These are phyloP conservation scores for Tamandua tetradactyla DNA, from an alignment of 2,797 vertebrate genomes.

Conservation along the genomic window DNA sequence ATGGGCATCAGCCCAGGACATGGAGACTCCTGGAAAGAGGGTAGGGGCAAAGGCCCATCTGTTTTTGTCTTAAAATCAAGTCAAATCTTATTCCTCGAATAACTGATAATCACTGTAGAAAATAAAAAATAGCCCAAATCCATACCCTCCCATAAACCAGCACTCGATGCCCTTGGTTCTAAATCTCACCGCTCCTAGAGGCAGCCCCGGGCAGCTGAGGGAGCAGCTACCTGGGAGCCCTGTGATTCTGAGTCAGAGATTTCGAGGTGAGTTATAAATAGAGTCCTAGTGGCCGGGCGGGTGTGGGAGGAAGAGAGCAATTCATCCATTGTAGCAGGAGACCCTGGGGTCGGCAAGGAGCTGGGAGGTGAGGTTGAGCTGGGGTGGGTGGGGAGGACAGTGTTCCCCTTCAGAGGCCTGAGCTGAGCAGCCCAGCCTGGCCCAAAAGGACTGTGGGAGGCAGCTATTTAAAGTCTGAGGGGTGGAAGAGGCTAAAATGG, in stretches of 20 bases:
- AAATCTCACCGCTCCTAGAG: not conserved
- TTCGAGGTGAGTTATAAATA: constrained; percentile 80
- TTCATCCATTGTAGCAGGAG: not conserved
- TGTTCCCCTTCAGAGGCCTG: not conserved
- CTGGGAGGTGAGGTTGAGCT: not conserved
- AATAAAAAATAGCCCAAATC: not conserved
- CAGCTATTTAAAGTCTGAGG: not conserved
- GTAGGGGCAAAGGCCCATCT: not conserved
- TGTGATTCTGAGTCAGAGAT: constrained; percentile 80
- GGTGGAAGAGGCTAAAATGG: not conserved
- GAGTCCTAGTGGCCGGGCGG: constrained; percentile 54
- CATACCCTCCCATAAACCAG: not conserved
- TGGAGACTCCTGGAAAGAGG: not conserved
- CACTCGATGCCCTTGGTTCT: constrained; percentile 15
- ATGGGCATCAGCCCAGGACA: not conserved
- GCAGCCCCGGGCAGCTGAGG: not conserved
- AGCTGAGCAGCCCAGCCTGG: not conserved
- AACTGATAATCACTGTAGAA: not conserved
- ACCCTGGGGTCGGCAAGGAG: constrained; percentile 19
- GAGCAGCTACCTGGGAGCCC: constrained; percentile 72
- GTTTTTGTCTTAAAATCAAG: not conserved
- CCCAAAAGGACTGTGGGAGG: not conserved
- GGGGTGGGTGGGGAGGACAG: not conserved
- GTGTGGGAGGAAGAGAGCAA: constrained; percentile 41
- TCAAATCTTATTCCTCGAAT: not conserved